Base-by-base conservation (phyloP, 64 coral and sea anemone species). In the Trachythela sp. region DNA sequence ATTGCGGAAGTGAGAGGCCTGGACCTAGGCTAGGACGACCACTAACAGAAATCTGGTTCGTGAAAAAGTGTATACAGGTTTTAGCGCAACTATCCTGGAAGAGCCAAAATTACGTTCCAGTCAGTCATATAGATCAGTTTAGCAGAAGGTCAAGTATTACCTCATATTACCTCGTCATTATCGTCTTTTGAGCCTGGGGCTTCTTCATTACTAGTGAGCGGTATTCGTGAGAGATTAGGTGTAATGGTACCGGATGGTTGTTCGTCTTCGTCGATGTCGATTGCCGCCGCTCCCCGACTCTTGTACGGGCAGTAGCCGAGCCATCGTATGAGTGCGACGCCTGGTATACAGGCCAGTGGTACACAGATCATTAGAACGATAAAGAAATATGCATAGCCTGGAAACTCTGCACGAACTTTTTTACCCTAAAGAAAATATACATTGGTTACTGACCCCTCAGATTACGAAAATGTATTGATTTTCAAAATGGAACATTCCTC, bases 121-220 rank as follows among this genome's bases (percentile, higher is more conserved):
- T 52, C 22, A 1, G 49, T 52, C 49, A 64, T n/a, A n/a, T n/a
- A n/a, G n/a, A n/a, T n/a, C n/a, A n/a, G n/a, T 64, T n/a, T 7
- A 64, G 20, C 56, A 64, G 0, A n/a, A 27, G 26, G 56, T 27
- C 20, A 64, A n/a, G 56, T 80, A 80, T 80, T 80, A 80, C 75
- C 75, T 80, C 75, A 80, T 80, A 80, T 80, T 80, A 80, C 75
- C 75, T 80, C 75, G 33, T 80, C 37, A 35, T 80, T 39, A 37
- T 80, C 75, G 13, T 80, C 75, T 80, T 80, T 80, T 29, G 31
- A 35, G 34, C 37, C 75, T 4, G 75, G 75, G 9, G 31, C 33
- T 80, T 80, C 75, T 37, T 80, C 75, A 38, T 80, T 35, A 38
- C 75, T 80, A 0, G 75, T 80, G 27, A 80, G 75, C 30, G 75